These are phyloP conservation scores for Patagioenas fasciata DNA, from an alignment of 2,113 vertebrate genomes.

Conservation along the genomic window DNA sequence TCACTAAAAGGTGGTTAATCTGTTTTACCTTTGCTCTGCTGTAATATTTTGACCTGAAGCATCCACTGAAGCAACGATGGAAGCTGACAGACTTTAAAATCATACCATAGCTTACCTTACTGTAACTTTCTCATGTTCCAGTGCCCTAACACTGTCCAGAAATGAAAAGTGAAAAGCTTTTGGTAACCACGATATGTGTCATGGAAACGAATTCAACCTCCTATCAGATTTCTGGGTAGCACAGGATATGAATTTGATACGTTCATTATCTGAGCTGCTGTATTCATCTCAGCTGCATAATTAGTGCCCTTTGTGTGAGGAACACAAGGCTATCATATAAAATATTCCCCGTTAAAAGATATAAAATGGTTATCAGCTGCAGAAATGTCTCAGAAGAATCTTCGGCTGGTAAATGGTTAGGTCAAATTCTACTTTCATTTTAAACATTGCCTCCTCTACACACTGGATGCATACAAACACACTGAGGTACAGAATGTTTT, in stretches of 20 bases:
- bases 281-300: slow-evolving; percentile 29
- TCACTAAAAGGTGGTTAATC: background rate
- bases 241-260: slow-evolving; percentile 52
- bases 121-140: background rate
- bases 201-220: slow-evolving; percentile 11
- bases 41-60: background rate
- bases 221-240: slow-evolving; percentile 34
- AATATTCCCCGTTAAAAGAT: slow-evolving; percentile 23
- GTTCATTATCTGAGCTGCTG: slow-evolving; percentile 39
- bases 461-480: background rate
- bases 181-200: background rate
- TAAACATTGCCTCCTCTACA: background rate
- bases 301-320: slow-evolving; percentile 36
- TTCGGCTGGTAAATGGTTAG: background rate
- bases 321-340: slow-evolving; percentile 3
- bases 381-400: slow-evolving; percentile 2
- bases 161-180: slow-evolving; percentile 1
- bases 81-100: background rate
- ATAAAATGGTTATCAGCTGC: background rate
- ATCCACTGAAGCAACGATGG: background rate
- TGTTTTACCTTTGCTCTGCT: background rate
- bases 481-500: background rate
- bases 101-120: background rate
- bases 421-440: background rate
- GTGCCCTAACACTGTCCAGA: background rate